Evolutionary conservation across 2,888 invertebrate species (phyloP).

Genomic region (Latheticus oryzae): DNA sequence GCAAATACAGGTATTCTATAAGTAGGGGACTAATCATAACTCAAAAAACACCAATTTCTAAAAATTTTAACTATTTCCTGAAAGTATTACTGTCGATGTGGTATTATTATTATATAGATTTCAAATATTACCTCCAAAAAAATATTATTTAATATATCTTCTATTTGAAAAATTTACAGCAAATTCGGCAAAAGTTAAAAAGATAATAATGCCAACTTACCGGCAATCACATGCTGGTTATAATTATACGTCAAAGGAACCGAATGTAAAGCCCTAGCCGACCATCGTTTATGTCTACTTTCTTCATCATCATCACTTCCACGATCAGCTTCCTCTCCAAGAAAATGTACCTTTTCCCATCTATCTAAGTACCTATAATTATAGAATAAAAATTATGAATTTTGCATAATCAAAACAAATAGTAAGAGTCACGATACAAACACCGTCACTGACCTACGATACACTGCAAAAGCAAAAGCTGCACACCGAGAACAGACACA

Average conservation of each 20-base stretch:
- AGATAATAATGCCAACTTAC: constrained; percentile 65
- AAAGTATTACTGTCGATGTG: too few species aligned
- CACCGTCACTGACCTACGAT: constrained; percentile 45
- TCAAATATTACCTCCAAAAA: too few species aligned
- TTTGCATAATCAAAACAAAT: not conserved
- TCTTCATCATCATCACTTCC: constrained; percentile 82
- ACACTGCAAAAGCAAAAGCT: constrained; percentile 41
- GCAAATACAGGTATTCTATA: too few species aligned
- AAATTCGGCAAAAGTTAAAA: too few species aligned
- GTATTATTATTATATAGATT: too few species aligned
- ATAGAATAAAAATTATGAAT: too few species aligned
- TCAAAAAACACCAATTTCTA: too few species aligned
- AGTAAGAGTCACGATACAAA: constrained; percentile 42
- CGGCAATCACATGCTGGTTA: constrained; percentile 79
- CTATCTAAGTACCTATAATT: constrained; percentile 79
- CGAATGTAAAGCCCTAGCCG: constrained; percentile 72
- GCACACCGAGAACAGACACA: constrained; percentile 38
- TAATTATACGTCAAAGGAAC: constrained; percentile 84
- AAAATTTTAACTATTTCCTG: too few species aligned
- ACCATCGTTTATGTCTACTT: constrained; percentile 77
- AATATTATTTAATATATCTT: too few species aligned
- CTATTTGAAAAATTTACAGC: too few species aligned
- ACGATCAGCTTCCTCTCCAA: constrained; percentile 89
- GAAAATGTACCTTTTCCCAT: constrained; percentile 90
- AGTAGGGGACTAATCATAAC: too few species aligned